Conservation (phyloP, 2,797 vertebrate species). For the Epinephelus malabaricus region DNA sequence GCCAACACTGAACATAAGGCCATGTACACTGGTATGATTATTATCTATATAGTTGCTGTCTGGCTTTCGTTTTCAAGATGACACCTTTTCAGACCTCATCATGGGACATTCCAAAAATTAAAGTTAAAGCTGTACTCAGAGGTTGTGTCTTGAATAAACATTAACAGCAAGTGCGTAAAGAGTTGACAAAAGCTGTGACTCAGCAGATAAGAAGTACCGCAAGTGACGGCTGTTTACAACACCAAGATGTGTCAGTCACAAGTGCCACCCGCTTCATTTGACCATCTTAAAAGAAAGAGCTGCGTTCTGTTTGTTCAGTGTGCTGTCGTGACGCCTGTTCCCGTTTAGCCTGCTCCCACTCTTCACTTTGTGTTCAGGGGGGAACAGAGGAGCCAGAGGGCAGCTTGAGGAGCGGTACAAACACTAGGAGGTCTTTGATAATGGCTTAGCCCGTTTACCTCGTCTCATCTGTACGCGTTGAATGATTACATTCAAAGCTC, state of each 20-base stretch:
- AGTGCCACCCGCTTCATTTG: conserved; percentile 2
- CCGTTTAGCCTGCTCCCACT: conserved; percentile 27
- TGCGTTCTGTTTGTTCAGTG: conserved; percentile 29
- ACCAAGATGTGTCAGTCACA: not conserved
- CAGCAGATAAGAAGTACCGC: conserved; percentile 28
- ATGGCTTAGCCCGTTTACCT: conserved; percentile 42
- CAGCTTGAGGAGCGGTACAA: conserved; percentile 22
- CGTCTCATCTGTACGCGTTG: conserved; percentile 46
- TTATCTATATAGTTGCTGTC: not conserved
- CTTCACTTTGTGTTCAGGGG: conserved; percentile 49
- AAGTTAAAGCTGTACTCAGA: conserved; percentile 5
- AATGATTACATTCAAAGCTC: conserved; percentile 38
- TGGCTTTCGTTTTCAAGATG: not conserved
- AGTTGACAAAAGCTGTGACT: conserved; percentile 35
- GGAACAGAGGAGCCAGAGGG: conserved; percentile 36
- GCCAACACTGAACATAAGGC: not conserved
- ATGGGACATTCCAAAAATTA: not conserved
- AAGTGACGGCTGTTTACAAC: conserved; percentile 39
- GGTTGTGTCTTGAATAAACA: conserved; percentile 21
- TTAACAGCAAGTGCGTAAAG: not conserved
- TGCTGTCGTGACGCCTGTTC: conserved; percentile 33
- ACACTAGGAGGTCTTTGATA: conserved; percentile 57
- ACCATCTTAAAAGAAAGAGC: not conserved
- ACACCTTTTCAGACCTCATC: too few species aligned
- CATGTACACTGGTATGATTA: not conserved